Base-by-base conservation (phyloP, 2,888 invertebrate species). In the Pyrgus malvae region DNA sequence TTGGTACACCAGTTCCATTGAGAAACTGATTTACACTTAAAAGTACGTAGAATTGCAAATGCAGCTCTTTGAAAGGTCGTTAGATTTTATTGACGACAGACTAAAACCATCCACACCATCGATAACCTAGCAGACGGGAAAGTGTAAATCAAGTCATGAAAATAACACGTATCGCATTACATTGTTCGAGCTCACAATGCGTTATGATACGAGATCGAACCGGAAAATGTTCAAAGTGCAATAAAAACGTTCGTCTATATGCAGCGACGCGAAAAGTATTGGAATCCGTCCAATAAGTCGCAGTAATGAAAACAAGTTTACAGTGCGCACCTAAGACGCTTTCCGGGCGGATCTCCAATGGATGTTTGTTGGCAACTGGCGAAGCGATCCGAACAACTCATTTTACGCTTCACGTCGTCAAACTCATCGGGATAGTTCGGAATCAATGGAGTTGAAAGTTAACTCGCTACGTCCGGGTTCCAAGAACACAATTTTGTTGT, bases 271-370 rank as follows among this genome's bases (percentile, higher is more conserved):
- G 83, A 78, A 77, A 83, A 85, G 82, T 84, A 83, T 88, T 88
- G 88, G 87, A 88, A 77, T 73, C 74, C 65, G 68, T 87, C 89
- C 89, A 89, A 89, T 84, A 85, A 80, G 73, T 81, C 78, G 74
- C 72, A 76, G 83, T 85, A 87, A 88, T 87, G 85, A 86, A 86
- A 88, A 83, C 81, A 80, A 85, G 76, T 83, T 81, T 78, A 74
- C 80, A 73, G 66, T 65, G 61, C 67, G 71, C 67, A 72, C 66
- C 75, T 72, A 78, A 81, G 83, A 82, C 77, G 78, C 82, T 86
- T 83, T 84, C 80, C 80, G 78, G 78, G 81, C 74, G 76, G 83
- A 84, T 81, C 78, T 80, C 78, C 84, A 82, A 84, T 80, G 70
- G 82, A 78, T 80, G 82, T 82, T 82, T 80, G 79, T 76, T 68